These are phyloP conservation scores for Halichondria panicea DNA, from an alignment of 37 sponge, comb jelly and placozoan species.

Conservation along the genomic window DNA sequence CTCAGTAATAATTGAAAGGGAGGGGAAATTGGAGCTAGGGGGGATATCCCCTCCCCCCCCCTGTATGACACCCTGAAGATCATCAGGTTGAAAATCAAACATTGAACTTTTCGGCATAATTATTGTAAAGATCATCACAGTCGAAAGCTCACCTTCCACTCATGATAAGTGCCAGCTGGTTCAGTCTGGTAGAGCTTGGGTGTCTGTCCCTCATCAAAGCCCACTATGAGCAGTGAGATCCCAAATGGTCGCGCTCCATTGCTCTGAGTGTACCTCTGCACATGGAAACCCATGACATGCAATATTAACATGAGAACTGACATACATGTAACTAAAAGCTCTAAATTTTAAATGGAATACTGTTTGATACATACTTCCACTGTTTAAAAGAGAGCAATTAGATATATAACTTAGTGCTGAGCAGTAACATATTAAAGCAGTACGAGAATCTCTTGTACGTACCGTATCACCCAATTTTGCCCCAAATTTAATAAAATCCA, in stretches of 20 bases:
- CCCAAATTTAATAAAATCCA: background rate
- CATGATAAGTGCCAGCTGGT: slow-evolving; percentile 96
- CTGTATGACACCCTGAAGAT: too few relatives aligned
- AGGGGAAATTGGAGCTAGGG: too few relatives aligned
- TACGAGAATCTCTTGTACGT: background rate
- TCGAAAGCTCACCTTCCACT: slow-evolving; percentile 99
- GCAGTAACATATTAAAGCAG: background rate
- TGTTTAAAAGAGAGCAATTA: too few relatives aligned
- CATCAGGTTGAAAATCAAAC: too few relatives aligned
- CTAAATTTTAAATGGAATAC: too few relatives aligned
- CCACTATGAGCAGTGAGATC: slow-evolving; percentile 90
- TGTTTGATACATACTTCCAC: too few relatives aligned
- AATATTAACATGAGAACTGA: background rate
- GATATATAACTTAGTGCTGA: too few relatives aligned
- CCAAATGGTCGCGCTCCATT: slow-evolving; percentile 96
- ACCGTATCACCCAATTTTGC: background rate
- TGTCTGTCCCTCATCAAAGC: slow-evolving; percentile 88
- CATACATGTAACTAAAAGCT: too few relatives aligned
- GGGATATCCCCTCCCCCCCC: too few relatives aligned
- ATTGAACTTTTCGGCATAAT: too few relatives aligned
- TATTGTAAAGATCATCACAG: too few relatives aligned
- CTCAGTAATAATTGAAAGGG: too few relatives aligned
- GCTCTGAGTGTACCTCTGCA: slow-evolving; percentile 90
- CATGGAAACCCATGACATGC: background rate
- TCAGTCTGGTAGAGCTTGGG: slow-evolving; percentile 97